Conservation (phyloP, 2,797 vertebrate species). For the Natrix natrix region DNA sequence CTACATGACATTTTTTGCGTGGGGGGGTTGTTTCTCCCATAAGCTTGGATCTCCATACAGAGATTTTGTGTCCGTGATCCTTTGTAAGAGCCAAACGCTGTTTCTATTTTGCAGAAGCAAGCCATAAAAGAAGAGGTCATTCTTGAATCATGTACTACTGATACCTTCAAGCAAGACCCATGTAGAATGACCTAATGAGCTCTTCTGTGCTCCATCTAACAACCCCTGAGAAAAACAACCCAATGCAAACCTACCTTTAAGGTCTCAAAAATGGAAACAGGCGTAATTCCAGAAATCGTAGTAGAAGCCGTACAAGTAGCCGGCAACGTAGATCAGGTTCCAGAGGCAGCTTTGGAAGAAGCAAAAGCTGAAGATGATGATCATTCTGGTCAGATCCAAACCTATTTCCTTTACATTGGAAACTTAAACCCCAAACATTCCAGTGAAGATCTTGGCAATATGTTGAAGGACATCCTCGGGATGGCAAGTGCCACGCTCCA, state of each 20-base stretch:
- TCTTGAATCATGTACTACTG: background rate
- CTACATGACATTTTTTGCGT: background rate
- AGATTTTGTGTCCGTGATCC: background rate
- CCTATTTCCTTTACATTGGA: constrained; percentile 51
- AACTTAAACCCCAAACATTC: constrained; percentile 68
- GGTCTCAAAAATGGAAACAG: constrained; percentile 3
- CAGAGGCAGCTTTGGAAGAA: background rate
- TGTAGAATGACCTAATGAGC: background rate
- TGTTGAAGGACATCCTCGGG: constrained; percentile 59
- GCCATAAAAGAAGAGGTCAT: background rate
- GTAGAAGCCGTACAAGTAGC: background rate
- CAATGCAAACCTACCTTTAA: background rate
- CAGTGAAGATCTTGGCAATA: constrained; percentile 49
- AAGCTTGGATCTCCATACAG: background rate
- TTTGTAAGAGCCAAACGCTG: background rate
- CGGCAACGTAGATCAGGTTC: background rate
- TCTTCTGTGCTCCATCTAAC: background rate
- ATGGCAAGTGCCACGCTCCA: constrained; percentile 21
- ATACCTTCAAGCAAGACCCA: background rate
- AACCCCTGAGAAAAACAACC: background rate
- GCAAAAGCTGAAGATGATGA: background rate
- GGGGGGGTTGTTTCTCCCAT: background rate
- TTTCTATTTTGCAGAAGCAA: background rate
- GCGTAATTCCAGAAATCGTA: background rate
- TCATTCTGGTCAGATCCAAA: background rate